Percentiles rank a stretch among this genome's conserved stretches.
Evolutionary conservation across 2,113 vertebrate genomes (phyloP).

Genomic region (Axis porcinus): DNA sequence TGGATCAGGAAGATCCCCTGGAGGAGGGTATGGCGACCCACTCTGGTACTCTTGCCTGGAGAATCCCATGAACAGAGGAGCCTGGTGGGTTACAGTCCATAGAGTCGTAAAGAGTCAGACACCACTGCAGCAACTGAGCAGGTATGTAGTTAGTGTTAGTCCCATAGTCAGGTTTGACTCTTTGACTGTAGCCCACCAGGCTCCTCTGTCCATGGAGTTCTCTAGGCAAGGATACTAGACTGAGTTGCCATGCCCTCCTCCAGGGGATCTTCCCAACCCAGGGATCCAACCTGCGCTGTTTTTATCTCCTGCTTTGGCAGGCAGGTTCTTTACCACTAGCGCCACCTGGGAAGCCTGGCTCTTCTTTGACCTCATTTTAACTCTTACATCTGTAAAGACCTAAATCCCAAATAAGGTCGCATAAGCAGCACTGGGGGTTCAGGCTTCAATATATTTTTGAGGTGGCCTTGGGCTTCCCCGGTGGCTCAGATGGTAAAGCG

Average conservation of each 20-base stretch:
- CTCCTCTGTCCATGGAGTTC: neutral
- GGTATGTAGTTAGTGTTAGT: fast-evolving
- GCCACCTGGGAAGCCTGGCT: neutral
- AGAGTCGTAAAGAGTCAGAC: neutral
- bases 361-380: neutral
- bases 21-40: neutral
- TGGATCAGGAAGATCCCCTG: neutral
- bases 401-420: neutral
- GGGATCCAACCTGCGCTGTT: neutral
- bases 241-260: neutral
- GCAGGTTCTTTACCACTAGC: neutral
- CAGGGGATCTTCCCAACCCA: neutral
- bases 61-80: neutral
- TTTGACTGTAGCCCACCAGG: neutral
- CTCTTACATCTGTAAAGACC: neutral
- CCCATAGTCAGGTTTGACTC: neutral
- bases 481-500: neutral
- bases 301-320: neutral
- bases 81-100: neutral
- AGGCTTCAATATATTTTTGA: neutral
- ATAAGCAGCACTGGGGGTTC: neutral
- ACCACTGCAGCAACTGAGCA: neutral
- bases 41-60: neutral
- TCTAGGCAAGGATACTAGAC: neutral
- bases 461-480: neutral